These are phyloP conservation scores for Cactoblastis cactorum DNA, from an alignment of 2,888 invertebrate genomes.

Conservation along the genomic window DNA sequence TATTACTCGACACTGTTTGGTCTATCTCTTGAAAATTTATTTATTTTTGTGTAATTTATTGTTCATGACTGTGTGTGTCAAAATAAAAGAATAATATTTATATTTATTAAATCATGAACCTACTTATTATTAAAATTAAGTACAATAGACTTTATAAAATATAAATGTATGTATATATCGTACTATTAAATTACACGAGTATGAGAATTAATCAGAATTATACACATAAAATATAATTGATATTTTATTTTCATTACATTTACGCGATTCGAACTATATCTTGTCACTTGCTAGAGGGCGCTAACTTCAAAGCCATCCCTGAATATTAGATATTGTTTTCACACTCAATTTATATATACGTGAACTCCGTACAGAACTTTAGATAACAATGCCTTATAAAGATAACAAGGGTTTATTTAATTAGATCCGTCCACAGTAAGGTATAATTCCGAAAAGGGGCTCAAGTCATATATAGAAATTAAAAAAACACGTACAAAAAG, in stretches of 20 bases:
- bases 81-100: too few species aligned
- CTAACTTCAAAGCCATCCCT: constrained; percentile 7
- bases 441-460: background rate
- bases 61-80: too few species aligned
- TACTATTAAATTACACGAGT: background rate
- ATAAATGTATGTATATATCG: too few species aligned
- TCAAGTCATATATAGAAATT: too few species aligned
- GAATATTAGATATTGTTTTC: constrained; percentile 17
- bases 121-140: too few species aligned
- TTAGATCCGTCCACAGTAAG: constrained; percentile 16
- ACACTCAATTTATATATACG: constrained; percentile 21
- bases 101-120: too few species aligned
- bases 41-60: too few species aligned
- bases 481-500: too few species aligned
- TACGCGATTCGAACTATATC: background rate
- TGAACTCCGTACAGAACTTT: constrained; percentile 15
- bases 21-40: too few species aligned
- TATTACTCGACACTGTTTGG: too few species aligned
- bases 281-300: background rate
- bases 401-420: constrained; percentile 21
- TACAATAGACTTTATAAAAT: too few species aligned
- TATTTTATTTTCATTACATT: background rate
- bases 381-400: constrained; percentile 13
- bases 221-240: background rate
- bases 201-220: too few species aligned